phyloP scores from a whole-genome alignment of 2,113 vertebrate genomes.

The Pangasianodon hypophthalmus region DNA sequence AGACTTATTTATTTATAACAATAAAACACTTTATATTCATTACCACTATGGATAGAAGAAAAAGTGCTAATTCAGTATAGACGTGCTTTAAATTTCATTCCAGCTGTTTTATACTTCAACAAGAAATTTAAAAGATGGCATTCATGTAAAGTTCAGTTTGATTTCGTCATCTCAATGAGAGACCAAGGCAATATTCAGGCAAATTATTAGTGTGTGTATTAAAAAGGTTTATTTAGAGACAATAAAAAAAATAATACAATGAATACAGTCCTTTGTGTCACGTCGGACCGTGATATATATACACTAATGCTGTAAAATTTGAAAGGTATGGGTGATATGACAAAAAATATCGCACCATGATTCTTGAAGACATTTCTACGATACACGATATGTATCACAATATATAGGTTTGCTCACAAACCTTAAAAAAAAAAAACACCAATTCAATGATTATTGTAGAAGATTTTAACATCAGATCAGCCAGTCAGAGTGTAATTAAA shows the following conservation, averaged over 20 bases:
- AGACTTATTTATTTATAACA: background rate
- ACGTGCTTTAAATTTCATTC: background rate
- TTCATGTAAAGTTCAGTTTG: background rate
- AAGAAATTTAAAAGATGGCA: background rate
- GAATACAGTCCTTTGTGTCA: background rate
- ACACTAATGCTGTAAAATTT: background rate
- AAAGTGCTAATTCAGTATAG: background rate
- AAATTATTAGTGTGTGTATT: no score
- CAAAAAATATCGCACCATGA: background rate
- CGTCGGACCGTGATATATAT: background rate
- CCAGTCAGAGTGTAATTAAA: background rate
- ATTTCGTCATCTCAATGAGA: background rate
- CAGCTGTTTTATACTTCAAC: background rate
- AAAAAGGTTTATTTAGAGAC: no score
- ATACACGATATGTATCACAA: no score
- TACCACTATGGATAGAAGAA: background rate
- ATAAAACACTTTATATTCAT: background rate
- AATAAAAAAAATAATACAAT: background rate
- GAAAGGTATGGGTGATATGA: background rate
- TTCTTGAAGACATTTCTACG: no score
- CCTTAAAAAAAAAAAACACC: no score
- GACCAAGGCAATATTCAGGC: background rate
- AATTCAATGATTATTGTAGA: no score
- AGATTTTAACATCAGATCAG: no score
- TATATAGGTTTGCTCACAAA: no score